Percentiles rank a stretch among this genome's conserved stretches.
phyloP scores from a whole-genome alignment of 2,888 invertebrate species.

The Stenchaetothrips biformis region DNA sequence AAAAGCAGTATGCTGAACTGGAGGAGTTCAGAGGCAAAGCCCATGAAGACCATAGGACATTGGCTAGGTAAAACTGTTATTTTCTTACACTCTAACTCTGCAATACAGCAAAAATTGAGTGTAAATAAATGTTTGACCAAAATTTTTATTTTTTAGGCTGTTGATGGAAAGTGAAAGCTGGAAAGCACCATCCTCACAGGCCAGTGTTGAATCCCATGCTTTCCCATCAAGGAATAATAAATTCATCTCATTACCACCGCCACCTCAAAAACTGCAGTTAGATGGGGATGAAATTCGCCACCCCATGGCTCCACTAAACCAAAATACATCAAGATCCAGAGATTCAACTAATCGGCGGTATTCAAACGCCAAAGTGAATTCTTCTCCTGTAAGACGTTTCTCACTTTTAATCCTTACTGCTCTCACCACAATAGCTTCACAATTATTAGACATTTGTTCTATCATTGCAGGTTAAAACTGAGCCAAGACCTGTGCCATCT shows the following conservation, averaged over 20 bases:
- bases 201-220: background rate
- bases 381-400: slow-evolving; percentile 20
- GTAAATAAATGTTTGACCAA: background rate
- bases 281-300: background rate
- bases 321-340: background rate
- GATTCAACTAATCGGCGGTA: background rate
- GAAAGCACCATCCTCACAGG: background rate
- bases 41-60: slow-evolving; percentile 64
- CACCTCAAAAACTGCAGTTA: background rate
- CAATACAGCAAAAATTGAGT: background rate
- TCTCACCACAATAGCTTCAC: too few species aligned
- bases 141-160: background rate
- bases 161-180: background rate
- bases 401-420: too few species aligned
- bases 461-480: background rate
- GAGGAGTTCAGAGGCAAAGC: slow-evolving; percentile 68
- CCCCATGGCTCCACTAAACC: background rate
- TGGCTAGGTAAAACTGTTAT: slow-evolving; percentile 46
- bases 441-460: background rate
- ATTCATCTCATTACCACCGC: background rate
- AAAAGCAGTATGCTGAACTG: slow-evolving; percentile 67
- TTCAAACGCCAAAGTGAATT: background rate
- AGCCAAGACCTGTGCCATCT: background rate
- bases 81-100: background rate
- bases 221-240: background rate